Evolutionary conservation across 2,113 vertebrate species (phyloP), one percentile per base, ranked within the genome.

Genomic region (Dicentrarchus labrax): DNA sequence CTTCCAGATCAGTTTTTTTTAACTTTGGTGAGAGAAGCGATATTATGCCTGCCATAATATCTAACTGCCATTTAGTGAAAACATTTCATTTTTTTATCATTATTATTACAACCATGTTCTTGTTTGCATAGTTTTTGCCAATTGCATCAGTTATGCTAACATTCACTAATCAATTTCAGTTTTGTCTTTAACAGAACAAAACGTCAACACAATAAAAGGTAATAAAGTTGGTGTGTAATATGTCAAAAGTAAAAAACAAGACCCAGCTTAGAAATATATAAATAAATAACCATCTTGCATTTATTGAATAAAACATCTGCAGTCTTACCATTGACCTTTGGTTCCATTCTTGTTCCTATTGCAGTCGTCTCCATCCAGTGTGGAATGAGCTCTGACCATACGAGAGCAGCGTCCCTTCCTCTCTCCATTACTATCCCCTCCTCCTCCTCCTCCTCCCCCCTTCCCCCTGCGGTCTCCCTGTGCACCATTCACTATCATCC

Each of bases 301-400:
- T 8, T 11, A 30, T 4, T 22, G n/a, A 17, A 22, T 45, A n/a
- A 12, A 53, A 22, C 5, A 3, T 51, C 30, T 65, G 6, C 19
- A 60, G 45, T 78, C 95, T 94, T 68, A 98, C 98, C 95, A 96
- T 72, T 95, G 94, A 75, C 94, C 91, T 67, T 90, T 95, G 21
- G 89, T 94, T 4, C 93, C 93, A 76, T 92, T 93, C 64, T 84
- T 92, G 78, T 85, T 92, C 38, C 96, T 96, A 90, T 92, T 97
- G 30, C 56, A 86, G 41, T 97, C 97, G 2, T 95, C 93, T 0
- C 91, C 89, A 8, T 97, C 96, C 0, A 96, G 93, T 0, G 96
- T 87, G 0, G 96, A 91, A 54, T 94, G 94, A 0, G 94, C 96
- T 91, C 94, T 95, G 88, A 90, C 39, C 62, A 95, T 95, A 4